These are phyloP conservation scores for Lepidonotus clava DNA, from an alignment of 2,888 invertebrate species.

Conservation along the genomic window DNA sequence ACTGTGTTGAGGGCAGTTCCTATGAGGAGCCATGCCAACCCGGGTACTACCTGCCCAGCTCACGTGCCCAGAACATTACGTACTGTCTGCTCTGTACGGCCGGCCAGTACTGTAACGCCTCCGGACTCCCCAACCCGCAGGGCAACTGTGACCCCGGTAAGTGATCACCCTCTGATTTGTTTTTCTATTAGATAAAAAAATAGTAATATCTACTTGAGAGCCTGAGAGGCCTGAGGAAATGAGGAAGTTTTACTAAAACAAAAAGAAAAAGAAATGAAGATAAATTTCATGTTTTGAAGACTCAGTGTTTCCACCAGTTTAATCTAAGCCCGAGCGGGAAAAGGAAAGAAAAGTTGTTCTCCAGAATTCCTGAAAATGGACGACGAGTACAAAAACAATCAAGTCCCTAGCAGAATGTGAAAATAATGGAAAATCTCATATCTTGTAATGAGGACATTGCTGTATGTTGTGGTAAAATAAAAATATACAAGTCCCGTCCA, in stretches of 20 bases:
- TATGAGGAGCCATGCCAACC: conserved; percentile 71
- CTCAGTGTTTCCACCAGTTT: not conserved
- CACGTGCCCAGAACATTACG: conserved; percentile 70
- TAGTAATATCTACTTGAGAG: no score
- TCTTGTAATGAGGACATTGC: no score
- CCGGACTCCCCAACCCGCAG: conserved; percentile 72
- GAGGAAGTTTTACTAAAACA: no score
- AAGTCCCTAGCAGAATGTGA: no score
- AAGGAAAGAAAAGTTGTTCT: no score
- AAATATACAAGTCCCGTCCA: no score
- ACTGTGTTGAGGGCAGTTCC: conserved; percentile 73
- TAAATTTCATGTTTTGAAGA: not conserved
- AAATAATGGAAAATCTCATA: no score
- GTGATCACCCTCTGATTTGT: not conserved
- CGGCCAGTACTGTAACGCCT: conserved; percentile 76
- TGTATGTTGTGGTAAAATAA: no score
- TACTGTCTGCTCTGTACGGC: conserved; percentile 75
- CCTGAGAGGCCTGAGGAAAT: no score
- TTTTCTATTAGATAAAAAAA: not conserved
- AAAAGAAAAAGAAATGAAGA: not conserved
- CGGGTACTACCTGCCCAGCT: conserved; percentile 75
- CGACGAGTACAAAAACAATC: no score
- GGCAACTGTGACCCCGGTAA: conserved; percentile 75
- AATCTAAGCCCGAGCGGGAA: no score
- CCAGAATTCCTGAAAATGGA: no score